phyloP scores from a whole-genome alignment of 2,113 vertebrate species.

The Entomyzon cyanotis region DNA sequence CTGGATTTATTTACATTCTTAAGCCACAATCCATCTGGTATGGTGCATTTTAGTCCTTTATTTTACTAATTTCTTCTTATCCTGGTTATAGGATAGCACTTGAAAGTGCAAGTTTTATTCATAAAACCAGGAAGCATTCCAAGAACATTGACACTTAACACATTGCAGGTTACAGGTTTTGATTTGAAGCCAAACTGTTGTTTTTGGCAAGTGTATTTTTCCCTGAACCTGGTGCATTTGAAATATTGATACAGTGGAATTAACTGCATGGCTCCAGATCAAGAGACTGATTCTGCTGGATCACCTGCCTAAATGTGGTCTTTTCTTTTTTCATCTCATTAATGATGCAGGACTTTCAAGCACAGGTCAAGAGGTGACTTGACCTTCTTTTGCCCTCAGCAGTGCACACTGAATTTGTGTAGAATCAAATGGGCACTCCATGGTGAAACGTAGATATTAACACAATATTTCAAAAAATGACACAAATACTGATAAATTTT shows the following conservation, averaged over 20 bases:
- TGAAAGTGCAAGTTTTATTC: not conserved
- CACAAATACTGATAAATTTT: not conserved
- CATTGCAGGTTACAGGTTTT: not conserved
- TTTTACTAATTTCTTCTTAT: conserved; percentile 12
- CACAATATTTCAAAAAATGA: not conserved
- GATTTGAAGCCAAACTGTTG: conserved; percentile 31
- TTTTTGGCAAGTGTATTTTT: conserved; percentile 38
- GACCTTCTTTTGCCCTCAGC: not conserved
- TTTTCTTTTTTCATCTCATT: not conserved
- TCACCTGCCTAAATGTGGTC: conserved; percentile 17
- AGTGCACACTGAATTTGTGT: not conserved
- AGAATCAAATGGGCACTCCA: not conserved
- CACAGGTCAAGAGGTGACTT: not conserved
- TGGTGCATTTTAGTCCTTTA: not conserved
- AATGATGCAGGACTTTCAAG: not conserved
- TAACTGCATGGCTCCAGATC: not conserved
- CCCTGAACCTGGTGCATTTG: not conserved
- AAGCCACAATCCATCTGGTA: not conserved
- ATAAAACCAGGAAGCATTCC: conserved; percentile 31
- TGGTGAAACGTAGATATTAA: not conserved
- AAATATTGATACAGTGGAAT: conserved; percentile 25
- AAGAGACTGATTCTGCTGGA: not conserved
- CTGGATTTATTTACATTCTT: not conserved
- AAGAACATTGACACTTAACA: conserved; percentile 12
- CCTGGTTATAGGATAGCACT: not conserved